phyloP scores from a whole-genome alignment of 1,140 invertebrate species.

The Homalodisca vitripennis region DNA sequence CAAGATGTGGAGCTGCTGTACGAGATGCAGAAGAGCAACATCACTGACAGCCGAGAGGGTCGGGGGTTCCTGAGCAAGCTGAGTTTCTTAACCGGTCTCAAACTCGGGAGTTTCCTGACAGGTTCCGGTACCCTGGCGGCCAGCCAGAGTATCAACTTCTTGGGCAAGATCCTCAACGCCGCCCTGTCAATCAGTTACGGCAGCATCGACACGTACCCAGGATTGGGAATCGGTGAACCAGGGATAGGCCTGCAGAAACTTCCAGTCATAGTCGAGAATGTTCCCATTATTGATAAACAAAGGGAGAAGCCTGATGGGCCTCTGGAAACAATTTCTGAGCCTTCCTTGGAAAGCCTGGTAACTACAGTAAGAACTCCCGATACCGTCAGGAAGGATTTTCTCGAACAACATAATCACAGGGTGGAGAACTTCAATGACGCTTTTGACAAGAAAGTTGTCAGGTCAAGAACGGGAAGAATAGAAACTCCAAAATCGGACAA shows the following conservation, averaged over 20 bases:
- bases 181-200: slow-evolving; percentile 38
- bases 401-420: neutral
- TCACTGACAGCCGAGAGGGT: slow-evolving; percentile 26
- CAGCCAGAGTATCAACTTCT: slow-evolving; percentile 36
- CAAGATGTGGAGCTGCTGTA: neutral
- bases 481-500: neutral
- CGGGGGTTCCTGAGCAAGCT: slow-evolving; percentile 36
- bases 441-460: neutral
- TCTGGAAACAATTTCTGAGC: neutral
- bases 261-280: neutral
- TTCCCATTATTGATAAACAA: neutral
- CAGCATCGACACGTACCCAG: neutral
- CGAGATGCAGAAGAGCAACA: slow-evolving; percentile 2
- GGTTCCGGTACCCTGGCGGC: slow-evolving; percentile 36
- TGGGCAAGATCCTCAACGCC: slow-evolving; percentile 38
- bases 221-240: neutral
- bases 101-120: slow-evolving; percentile 28
- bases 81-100: slow-evolving; percentile 35
- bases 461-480: neutral
- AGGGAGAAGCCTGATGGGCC: neutral
- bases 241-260: neutral
- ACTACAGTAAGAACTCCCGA: neutral
- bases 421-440: slow-evolving; percentile 15
- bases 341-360: neutral
- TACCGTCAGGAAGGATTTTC: neutral